A percentile compares a stretch with the other conserved stretches of the same genome.
These are phyloP conservation scores for Liasis olivaceus DNA, from an alignment of 2,797 vertebrate species.

Conservation along the genomic window DNA sequence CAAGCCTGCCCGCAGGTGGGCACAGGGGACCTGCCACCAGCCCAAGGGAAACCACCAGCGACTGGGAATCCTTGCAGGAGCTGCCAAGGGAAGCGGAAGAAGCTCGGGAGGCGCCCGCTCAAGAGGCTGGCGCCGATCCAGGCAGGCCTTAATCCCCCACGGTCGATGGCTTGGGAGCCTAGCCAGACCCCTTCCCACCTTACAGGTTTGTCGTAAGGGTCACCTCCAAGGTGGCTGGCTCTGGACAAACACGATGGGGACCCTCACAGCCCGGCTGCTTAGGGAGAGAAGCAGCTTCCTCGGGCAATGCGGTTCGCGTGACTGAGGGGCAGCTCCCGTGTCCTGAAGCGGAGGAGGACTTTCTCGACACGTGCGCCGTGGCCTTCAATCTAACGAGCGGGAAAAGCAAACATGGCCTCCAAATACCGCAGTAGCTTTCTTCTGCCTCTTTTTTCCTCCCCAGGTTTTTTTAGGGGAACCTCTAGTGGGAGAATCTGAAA, in stretches of 20 bases:
- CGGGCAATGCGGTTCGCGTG: neutral
- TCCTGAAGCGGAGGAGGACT: neutral
- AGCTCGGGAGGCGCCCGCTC: neutral
- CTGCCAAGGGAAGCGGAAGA: neutral
- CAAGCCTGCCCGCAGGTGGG: neutral
- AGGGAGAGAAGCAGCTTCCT: no score
- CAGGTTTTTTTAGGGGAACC: neutral
- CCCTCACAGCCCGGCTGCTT: neutral
- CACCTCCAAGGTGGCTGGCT: neutral
- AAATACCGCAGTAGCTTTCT: neutral
- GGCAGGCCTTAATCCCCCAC: neutral
- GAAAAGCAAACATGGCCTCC: neutral
- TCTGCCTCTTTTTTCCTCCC: neutral
- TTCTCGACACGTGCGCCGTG: neutral
- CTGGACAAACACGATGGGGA: neutral
- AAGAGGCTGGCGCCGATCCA: neutral
- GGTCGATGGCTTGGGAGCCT: neutral
- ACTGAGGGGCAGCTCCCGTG: neutral
- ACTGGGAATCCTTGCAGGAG: neutral
- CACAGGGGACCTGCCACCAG: no score
- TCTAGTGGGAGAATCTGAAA: conserved; percentile 1
- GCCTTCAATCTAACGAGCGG: neutral
- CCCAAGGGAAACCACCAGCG: neutral
- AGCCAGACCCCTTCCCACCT: neutral
- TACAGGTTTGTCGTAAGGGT: neutral